Evolutionary conservation across 2,797 vertebrate species (phyloP), one percentile per base, ranked within the genome.

Genomic region (Pangasius djambal): DNA sequence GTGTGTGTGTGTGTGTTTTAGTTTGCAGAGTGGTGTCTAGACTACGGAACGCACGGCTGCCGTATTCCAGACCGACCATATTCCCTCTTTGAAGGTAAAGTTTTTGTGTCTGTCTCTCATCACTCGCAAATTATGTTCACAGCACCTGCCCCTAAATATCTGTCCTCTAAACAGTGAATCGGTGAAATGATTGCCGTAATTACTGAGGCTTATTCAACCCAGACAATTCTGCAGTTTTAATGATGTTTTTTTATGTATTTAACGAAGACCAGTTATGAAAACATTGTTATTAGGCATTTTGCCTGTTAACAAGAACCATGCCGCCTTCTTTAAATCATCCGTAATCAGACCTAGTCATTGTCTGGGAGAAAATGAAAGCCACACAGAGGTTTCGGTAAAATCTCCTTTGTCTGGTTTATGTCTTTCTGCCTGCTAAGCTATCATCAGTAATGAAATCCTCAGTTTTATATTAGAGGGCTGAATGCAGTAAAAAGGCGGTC

Each of bases 1-100:
- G 4, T 44, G 15, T 52, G 15, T 63, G 22, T 79, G 48, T 83
- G 6, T 83, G 57, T 44, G 3, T 84, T 88, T 6, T 88, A 99
- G 99, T 99, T 99, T 95, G 98, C 98, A 2, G 98, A 99, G 90
- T 99, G 99, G 99, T 99, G 99, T 95, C 95, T 99, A 91, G 98
- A 97, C 63, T 99, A 99, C 0, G 98, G 99, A 85, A 97, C 96
- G 0, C 99, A 99, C 4, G 99, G 99, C 59, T 99, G 99, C 90
- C 97, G 99, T 81, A 98, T 99, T 93, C 98, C 99, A 20, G 99
- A 99, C 94, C 95, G 98, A 91, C 98, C 98, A 4, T 99, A 99
- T 88, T 99, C 99, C 28, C 97, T 99, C n/a, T 99, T 99, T 91
- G 98, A 99, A 99, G 98, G 98, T 99, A 97, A 86, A 65, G 1